Evolutionary conservation across 2,113 vertebrate genomes (phyloP), one percentile per base, ranked within the genome.

Genomic region (Gavia stellata): DNA sequence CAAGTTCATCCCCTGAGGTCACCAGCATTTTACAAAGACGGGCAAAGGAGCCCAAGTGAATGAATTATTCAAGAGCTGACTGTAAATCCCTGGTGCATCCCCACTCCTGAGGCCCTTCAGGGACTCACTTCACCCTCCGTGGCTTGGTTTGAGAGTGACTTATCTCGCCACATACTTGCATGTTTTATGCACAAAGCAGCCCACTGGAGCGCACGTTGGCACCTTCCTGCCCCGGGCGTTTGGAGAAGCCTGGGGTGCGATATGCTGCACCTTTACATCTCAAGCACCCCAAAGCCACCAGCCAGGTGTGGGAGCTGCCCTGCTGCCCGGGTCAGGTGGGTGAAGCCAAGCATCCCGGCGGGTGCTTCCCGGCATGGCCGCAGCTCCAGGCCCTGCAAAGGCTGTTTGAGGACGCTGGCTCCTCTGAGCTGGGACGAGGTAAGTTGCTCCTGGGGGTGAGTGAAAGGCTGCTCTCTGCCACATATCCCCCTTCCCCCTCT

Each of bases 321-420:
- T 59, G 66, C 61, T 59, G 23, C 21, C 33, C 2, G 2, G 24
- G 40, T 34, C 58, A 86, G 63, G 78, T 3, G 21, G 40, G 33
- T 25, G 34, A 56, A 75, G 24, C 7, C 18, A 34, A 71, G 42
- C 38, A 67, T n/a, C 40, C 65, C 0, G 4, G 29, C 1, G 3
- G 10, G n/a, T 0, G 8, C 47, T 85, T 78, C 38, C 24, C 19
- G 1, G 28, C 53, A 3, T 0, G 1, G 79, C 24, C 3, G 4
- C 19, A 31, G 36, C 36, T 90, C 63, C 9, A 0, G 59, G 29
- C 45, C 29, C 66, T 71, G 29, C 33, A 31, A 13, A 61, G 44
- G 40, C 42, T 50, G 40, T 14, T 42, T 9, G 33, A 75, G 38
- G 65, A 53, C 1, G 1, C 14, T 29, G n/a, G n/a, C 36, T 67